phyloP scores from a whole-genome alignment of 2,888 invertebrate species.

The Salpingus planirostris region DNA sequence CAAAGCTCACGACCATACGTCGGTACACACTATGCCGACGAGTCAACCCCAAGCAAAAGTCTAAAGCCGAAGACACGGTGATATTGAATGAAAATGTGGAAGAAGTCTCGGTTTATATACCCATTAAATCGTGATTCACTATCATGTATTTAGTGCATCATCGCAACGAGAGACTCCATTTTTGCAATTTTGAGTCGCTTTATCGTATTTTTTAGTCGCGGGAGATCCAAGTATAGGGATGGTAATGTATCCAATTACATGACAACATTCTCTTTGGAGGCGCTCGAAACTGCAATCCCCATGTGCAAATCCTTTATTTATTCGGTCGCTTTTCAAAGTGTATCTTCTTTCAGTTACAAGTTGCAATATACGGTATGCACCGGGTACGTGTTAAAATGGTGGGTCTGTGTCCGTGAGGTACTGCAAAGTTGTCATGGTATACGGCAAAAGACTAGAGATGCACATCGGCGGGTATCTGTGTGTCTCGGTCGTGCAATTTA shows the following conservation, averaged over 20 bases:
- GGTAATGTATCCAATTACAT: too few relatives aligned
- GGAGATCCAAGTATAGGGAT: too few relatives aligned
- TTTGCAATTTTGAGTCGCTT: constrained; percentile 33
- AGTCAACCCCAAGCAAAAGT: constrained; percentile 1
- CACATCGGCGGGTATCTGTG: neutral
- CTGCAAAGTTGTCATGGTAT: constrained; percentile 14
- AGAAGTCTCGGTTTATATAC: constrained; percentile 35
- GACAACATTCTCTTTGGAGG: too few relatives aligned
- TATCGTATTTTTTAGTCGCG: constrained; percentile 28
- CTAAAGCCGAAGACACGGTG: neutral
- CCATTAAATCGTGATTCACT: constrained; percentile 39
- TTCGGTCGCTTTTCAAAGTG: constrained; percentile 31
- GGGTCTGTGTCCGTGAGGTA: constrained; percentile 16
- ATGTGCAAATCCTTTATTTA: constrained; percentile 36
- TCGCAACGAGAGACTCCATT: constrained; percentile 31
- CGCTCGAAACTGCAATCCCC: constrained; percentile 30
- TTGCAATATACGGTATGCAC: constrained; percentile 28
- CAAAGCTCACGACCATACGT: too few relatives aligned
- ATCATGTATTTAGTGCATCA: constrained; percentile 38
- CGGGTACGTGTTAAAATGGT: constrained; percentile 14
- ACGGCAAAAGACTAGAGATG: too few relatives aligned
- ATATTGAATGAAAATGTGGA: constrained; percentile 32
- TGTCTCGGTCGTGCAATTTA: neutral
- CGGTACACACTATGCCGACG: too few relatives aligned
- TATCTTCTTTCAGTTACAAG: constrained; percentile 32